Evolutionary conservation across 2,888 invertebrate genomes (phyloP).

Genomic region (Fragum whitleyi): DNA sequence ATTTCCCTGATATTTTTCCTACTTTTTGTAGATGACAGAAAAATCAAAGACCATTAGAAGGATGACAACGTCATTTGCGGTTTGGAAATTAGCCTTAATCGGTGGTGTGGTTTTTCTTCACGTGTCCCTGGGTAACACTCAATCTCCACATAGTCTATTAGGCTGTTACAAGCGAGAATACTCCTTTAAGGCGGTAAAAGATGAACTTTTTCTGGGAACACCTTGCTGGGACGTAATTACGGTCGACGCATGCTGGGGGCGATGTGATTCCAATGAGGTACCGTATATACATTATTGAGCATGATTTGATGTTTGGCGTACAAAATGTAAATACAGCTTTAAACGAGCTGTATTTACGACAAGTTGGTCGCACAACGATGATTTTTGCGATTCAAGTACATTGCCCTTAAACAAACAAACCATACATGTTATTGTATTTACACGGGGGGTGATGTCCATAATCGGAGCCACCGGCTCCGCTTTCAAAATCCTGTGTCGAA

Average conservation of each 20-base stretch:
- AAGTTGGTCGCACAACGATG: too few relatives aligned
- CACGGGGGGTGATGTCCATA: too few relatives aligned
- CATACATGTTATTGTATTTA: too few relatives aligned
- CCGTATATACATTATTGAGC: slow-evolving; percentile 40
- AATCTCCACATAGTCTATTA: slow-evolving; percentile 27
- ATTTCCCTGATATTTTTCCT: background rate
- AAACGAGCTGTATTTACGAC: too few relatives aligned
- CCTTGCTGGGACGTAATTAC: slow-evolving; percentile 91
- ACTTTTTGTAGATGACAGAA: background rate
- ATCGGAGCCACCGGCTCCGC: too few relatives aligned
- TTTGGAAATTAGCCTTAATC: background rate
- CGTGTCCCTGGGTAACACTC: background rate
- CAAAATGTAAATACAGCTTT: too few relatives aligned
- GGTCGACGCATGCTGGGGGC: slow-evolving; percentile 92
- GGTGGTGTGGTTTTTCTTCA: background rate
- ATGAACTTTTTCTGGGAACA: slow-evolving; percentile 80
- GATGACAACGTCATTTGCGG: background rate
- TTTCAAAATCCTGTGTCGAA: too few relatives aligned
- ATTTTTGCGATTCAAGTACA: too few relatives aligned
- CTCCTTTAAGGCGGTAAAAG: slow-evolving; percentile 57
- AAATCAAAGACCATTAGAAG: background rate
- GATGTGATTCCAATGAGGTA: slow-evolving; percentile 94
- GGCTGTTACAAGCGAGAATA: slow-evolving; percentile 66
- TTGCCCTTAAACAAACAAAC: too few relatives aligned
- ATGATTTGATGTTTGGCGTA: background rate